phyloP scores from a whole-genome alignment of 2,888 invertebrate species.

The Nomada ruficornis region DNA sequence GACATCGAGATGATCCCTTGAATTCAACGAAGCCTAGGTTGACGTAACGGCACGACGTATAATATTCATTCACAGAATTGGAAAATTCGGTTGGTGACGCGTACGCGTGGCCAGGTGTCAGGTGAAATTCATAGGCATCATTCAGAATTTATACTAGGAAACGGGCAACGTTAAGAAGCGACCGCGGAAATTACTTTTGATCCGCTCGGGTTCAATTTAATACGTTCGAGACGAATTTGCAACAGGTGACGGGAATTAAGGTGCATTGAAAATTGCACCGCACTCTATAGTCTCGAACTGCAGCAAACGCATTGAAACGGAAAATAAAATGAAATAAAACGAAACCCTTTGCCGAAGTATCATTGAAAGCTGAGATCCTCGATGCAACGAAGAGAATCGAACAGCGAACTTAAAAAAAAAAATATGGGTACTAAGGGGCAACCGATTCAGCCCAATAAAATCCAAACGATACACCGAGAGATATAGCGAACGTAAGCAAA shows the following conservation, averaged over 20 bases:
- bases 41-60: not conserved
- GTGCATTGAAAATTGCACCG: not conserved
- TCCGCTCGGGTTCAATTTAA: conserved; percentile 41
- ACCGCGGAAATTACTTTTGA: conserved; percentile 45
- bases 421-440: not conserved
- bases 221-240: conserved; percentile 33
- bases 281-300: conserved; percentile 10
- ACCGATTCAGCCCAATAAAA: not conserved
- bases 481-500: not conserved
- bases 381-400: not conserved
- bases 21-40: not conserved
- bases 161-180: conserved; percentile 11
- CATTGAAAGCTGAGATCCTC: not conserved
- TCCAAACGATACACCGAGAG: not conserved
- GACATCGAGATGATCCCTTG: not conserved
- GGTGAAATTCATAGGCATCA: conserved; percentile 26
- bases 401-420: not conserved
- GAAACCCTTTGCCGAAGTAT: not conserved
- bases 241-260: conserved; percentile 34
- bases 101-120: conserved; percentile 4
- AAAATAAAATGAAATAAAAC: not conserved
- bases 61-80: conserved; percentile 21
- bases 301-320: not conserved
- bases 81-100: conserved; percentile 10
- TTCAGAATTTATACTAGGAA: conserved; percentile 27